Evolutionary conservation across 2,888 invertebrate genomes (phyloP), one percentile per base, ranked within the genome.

Genomic region (Ecliptopera silaceata): DNA sequence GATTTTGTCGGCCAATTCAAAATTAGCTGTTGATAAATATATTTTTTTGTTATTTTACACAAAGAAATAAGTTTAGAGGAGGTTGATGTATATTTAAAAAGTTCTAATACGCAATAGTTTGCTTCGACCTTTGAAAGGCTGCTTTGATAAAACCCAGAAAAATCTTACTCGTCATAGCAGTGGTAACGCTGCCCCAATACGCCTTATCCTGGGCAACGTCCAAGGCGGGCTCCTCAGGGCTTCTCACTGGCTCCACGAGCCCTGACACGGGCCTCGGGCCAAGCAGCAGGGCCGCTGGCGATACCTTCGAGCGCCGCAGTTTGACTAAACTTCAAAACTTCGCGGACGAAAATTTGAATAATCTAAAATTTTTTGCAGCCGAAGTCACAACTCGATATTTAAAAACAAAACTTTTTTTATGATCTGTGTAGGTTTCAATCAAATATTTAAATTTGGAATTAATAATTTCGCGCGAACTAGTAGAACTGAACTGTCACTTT

Each of bases 231-330:
- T 92, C 92, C 56, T 91, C 92, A 32, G 91, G 91, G 56, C 88
- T 88, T 49, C 92, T 73, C 39, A 82, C 85, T 6, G 88, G 90
- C 66, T 91, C 91, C 66, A 91, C 82, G 68, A 92, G 81, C 50
- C 92, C 92, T 26, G 91, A 92, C 61, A 92, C 87, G 39, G 92
- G 88, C 69, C 93, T 86, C 56, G 93, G 92, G 68, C 93, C 93
- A 72, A 92, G 92, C 82, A 93, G 91, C 89, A 93, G 62, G 42
- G 91, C 89, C 78, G 89, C 92, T 79, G 92, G 88, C 61, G 91
- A 84, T 62, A 87, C 88, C 75, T 85, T 80, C 70, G 90, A 86
- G 50, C 91, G 88, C 78, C 89, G 87, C 91, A 88, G 87, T 72
- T 88, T 88, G 88, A 78, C 65, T 71, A 75, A 65, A 75, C 64